Conservation (phyloP, 2,113 vertebrate species). For the Plestiodon gilberti region DNA sequence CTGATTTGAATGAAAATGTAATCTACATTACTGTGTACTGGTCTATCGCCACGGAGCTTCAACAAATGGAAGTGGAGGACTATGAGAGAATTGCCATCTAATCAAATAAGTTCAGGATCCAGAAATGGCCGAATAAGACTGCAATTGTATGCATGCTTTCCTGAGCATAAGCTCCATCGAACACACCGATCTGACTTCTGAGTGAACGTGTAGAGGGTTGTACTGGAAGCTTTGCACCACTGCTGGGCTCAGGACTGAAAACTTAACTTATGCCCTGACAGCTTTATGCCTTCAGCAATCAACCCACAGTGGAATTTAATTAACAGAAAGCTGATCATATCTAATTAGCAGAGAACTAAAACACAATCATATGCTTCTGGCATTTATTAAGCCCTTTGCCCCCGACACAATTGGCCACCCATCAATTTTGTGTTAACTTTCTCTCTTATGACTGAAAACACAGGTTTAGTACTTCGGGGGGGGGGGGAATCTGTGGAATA, state of each 20-base stretch:
- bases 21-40: too few species aligned
- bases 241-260: slow-evolving; percentile 18
- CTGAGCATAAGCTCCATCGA: too few species aligned
- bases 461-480: not conserved
- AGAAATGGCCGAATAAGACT: too few species aligned
- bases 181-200: too few species aligned
- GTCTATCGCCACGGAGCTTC: too few species aligned
- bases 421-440: slow-evolving; percentile 11
- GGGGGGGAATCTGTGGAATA: not conserved
- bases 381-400: slow-evolving; percentile 42
- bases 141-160: too few species aligned
- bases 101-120: too few species aligned
- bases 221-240: slow-evolving; percentile 15
- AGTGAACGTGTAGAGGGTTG: too few species aligned
- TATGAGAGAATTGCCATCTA: too few species aligned
- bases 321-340: slow-evolving; percentile 51
- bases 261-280: slow-evolving; percentile 53
- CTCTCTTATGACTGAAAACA: slow-evolving; percentile 19
- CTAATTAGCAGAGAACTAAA: slow-evolving; percentile 50
- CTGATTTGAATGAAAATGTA: too few species aligned
- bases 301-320: slow-evolving; percentile 49
- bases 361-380: slow-evolving; percentile 1
- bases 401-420: not conserved
- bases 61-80: too few species aligned
- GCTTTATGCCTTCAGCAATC: slow-evolving; percentile 38